Evolutionary conservation across 2,113 vertebrate genomes (phyloP).

Genomic region (Nibea coibor): DNA sequence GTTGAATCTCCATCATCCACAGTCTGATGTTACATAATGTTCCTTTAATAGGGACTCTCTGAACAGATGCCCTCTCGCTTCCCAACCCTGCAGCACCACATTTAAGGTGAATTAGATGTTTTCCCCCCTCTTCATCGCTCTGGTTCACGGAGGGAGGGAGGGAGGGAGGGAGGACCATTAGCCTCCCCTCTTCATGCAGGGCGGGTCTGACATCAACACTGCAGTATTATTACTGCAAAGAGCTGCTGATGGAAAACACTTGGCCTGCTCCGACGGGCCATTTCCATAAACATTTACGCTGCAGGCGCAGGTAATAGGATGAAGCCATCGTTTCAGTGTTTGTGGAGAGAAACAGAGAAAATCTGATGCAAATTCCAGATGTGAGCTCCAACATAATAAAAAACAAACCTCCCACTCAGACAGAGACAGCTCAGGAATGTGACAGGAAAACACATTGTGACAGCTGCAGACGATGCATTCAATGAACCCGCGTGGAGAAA

Average conservation of each 20-base stretch:
- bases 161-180: constrained; percentile 37
- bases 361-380: constrained; percentile 45
- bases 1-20: constrained; percentile 26
- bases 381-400: not conserved
- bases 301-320: constrained; percentile 47
- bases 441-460: not conserved
- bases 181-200: constrained; percentile 59
- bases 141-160: constrained; percentile 21
- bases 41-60: constrained; percentile 56
- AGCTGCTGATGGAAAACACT: constrained; percentile 74
- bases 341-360: constrained; percentile 43
- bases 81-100: constrained; percentile 47
- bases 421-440: constrained; percentile 43
- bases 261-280: constrained; percentile 56
- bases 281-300: constrained; percentile 71
- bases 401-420: constrained; percentile 1
- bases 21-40: constrained; percentile 44
- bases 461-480: not conserved
- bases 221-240: constrained; percentile 70
- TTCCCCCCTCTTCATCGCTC: not conserved
- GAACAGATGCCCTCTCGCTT: constrained; percentile 45
- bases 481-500: not conserved
- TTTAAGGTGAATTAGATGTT: constrained; percentile 65
- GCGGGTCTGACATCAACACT: constrained; percentile 61
- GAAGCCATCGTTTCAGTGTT: constrained; percentile 33